A percentile compares a stretch with the other conserved stretches of the same genome.
phyloP scores from a whole-genome alignment of 1,140 invertebrate species.

The Tetragonula clypearis region DNA sequence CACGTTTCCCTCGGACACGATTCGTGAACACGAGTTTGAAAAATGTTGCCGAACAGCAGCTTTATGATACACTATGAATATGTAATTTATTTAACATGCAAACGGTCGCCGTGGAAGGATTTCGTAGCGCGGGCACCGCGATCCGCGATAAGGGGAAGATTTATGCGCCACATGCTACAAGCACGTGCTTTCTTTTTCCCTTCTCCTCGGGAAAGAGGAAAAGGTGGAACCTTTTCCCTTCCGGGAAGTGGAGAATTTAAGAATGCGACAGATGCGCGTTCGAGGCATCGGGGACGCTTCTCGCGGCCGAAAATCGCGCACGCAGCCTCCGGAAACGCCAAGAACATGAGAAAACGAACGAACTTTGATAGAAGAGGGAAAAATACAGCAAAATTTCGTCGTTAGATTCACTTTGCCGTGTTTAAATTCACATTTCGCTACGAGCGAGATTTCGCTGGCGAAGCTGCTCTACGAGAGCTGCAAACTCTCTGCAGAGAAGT shows the following conservation, averaged over 20 bases:
- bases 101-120: slow-evolving; percentile 19
- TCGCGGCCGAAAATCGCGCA: neutral
- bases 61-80: slow-evolving; percentile 21
- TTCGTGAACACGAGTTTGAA: slow-evolving; percentile 6
- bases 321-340: neutral
- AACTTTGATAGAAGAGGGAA: neutral
- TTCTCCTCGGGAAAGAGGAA: too few species aligned
- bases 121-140: neutral
- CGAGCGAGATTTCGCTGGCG: too few species aligned
- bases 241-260: neutral
- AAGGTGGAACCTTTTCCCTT: too few species aligned
- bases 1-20: neutral
- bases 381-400: neutral
- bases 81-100: slow-evolving; percentile 32
- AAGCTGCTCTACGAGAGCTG: too few species aligned
- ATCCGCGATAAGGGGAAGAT: slow-evolving; percentile 20
- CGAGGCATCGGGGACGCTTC: neutral
- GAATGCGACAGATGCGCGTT: slow-evolving; percentile 14
- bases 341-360: neutral
- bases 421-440: neutral
- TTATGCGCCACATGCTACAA: slow-evolving; percentile 16
- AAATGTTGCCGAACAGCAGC: slow-evolving; percentile 16
- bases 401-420: neutral
- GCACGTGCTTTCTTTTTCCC: neutral
- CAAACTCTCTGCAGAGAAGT: too few species aligned